Percentiles rank a stretch among this genome's conserved stretches.
These are phyloP conservation scores for Lepeophtheirus salmonis DNA, from an alignment of 1,140 invertebrate genomes.

Conservation along the genomic window DNA sequence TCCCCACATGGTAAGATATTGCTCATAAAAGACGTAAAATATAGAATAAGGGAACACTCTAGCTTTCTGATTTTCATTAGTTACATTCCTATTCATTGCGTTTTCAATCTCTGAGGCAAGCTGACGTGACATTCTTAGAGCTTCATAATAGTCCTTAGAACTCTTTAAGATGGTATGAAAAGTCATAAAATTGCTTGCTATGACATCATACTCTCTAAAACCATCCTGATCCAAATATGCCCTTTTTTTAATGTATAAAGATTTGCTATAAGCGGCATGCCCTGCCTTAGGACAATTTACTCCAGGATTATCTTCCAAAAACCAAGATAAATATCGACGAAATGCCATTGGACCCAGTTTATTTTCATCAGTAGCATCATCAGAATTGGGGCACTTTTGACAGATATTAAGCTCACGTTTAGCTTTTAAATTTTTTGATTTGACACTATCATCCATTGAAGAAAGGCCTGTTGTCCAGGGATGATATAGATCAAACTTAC, in stretches of 20 bases:
- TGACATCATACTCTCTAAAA: conserved; percentile 32
- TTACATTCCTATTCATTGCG: conserved; percentile 33
- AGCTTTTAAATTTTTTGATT: not conserved
- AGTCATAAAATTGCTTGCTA: conserved; percentile 63
- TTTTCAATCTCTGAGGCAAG: conserved; percentile 53
- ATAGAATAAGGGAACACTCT: conserved; percentile 29
- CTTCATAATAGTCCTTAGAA: conserved; percentile 57
- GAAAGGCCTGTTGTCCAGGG: too few relatives aligned
- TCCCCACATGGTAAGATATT: conserved; percentile 37
- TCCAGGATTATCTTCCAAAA: conserved; percentile 59
- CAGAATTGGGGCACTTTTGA: too few relatives aligned
- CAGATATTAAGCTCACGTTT: not conserved
- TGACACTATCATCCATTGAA: too few relatives aligned
- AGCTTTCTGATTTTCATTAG: conserved; percentile 19
- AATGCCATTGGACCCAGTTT: conserved; percentile 38
- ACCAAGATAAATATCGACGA: conserved; percentile 50
- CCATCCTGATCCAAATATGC: conserved; percentile 40
- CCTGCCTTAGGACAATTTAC: conserved; percentile 55
- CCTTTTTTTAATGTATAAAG: conserved; percentile 27
- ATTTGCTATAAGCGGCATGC: conserved; percentile 48
- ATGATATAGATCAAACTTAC: too few relatives aligned
- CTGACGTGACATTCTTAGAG: conserved; percentile 47
- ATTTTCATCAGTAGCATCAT: not conserved
- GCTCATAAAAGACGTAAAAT: conserved; percentile 42
- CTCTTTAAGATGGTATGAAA: conserved; percentile 60